Conservation (phyloP, 2,113 vertebrate genomes). For the Mugil cephalus region DNA sequence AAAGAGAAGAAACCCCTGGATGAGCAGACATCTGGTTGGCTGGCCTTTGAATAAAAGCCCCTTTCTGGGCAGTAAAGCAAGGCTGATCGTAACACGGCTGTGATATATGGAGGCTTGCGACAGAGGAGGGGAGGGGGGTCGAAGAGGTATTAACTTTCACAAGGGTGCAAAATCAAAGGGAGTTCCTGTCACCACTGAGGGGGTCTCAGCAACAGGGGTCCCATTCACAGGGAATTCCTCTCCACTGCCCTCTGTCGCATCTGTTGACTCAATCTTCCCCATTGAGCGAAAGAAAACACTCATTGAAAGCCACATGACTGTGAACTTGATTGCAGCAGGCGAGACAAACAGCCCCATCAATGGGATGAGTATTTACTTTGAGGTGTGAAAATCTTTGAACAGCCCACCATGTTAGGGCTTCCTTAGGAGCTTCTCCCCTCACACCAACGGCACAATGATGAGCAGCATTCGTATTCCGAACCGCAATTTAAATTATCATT, state of each 20-base stretch:
- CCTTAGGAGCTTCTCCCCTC: slow-evolving; percentile 68
- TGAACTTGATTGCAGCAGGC: slow-evolving; percentile 86
- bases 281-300: slow-evolving; percentile 80
- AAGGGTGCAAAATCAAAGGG: slow-evolving; percentile 87
- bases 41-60: slow-evolving; percentile 75
- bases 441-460: slow-evolving; percentile 75
- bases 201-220: slow-evolving; percentile 82
- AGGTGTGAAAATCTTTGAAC: slow-evolving; percentile 82
- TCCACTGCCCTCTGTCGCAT: slow-evolving; percentile 74
- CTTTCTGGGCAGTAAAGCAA: slow-evolving; percentile 77
- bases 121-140: slow-evolving; percentile 56
- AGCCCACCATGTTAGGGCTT: slow-evolving; percentile 69
- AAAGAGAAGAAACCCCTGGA: slow-evolving; percentile 78
- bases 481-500: slow-evolving; percentile 67
- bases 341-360: slow-evolving; percentile 74
- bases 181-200: slow-evolving; percentile 81
- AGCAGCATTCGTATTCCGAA: slow-evolving; percentile 61
- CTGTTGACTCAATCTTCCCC: slow-evolving; percentile 84
- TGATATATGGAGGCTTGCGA: slow-evolving; percentile 77
- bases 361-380: slow-evolving; percentile 75
- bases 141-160: slow-evolving; percentile 86
- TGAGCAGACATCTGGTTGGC: slow-evolving; percentile 82
- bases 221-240: slow-evolving; percentile 82
- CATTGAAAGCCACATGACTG: slow-evolving; percentile 84
- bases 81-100: slow-evolving; percentile 74